Conservation (phyloP, 2,113 vertebrate species). For the Ophthalmolycus amberensis region DNA sequence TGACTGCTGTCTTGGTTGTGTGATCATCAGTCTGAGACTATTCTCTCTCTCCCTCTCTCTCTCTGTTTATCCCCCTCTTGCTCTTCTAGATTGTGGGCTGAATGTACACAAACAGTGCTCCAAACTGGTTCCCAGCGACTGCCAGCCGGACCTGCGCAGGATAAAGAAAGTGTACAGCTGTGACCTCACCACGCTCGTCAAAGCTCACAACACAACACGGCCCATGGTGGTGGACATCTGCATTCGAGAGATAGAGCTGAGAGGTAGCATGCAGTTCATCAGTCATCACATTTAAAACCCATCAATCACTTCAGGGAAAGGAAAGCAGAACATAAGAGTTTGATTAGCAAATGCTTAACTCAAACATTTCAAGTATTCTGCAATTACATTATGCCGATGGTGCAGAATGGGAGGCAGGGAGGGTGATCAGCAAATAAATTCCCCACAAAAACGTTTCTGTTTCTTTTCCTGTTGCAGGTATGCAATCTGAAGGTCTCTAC, state of each 20-base stretch:
- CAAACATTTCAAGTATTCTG: neutral
- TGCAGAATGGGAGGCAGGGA: neutral
- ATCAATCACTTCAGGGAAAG: neutral
- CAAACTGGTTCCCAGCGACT: slow-evolving; percentile 96
- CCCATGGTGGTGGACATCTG: slow-evolving; percentile 99
- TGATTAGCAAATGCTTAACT: neutral
- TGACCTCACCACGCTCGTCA: slow-evolving; percentile 96
- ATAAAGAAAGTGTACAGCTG: slow-evolving; percentile 98
- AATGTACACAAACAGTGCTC: slow-evolving; percentile 99
- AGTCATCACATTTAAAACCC: neutral
- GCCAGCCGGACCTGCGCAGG: slow-evolving; percentile 95
- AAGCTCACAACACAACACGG: slow-evolving; percentile 93
- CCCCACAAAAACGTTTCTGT: neutral
- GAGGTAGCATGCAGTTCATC: slow-evolving; percentile 83
- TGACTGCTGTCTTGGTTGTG: slow-evolving; percentile 53
- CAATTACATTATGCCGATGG: neutral
- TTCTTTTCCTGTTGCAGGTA: slow-evolving; percentile 81
- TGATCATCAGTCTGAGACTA: slow-evolving; percentile 49
- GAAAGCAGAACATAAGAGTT: neutral
- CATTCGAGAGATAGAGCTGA: slow-evolving; percentile 94
- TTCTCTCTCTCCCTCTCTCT: slow-evolving; percentile 21
- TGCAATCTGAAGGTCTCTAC: slow-evolving; percentile 96
- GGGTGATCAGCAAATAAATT: neutral
- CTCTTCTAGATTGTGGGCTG: slow-evolving; percentile 90
- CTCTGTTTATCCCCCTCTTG: slow-evolving; percentile 24